Conservation (phyloP, 2,888 invertebrate genomes). For the Aricia artaxerxes region DNA sequence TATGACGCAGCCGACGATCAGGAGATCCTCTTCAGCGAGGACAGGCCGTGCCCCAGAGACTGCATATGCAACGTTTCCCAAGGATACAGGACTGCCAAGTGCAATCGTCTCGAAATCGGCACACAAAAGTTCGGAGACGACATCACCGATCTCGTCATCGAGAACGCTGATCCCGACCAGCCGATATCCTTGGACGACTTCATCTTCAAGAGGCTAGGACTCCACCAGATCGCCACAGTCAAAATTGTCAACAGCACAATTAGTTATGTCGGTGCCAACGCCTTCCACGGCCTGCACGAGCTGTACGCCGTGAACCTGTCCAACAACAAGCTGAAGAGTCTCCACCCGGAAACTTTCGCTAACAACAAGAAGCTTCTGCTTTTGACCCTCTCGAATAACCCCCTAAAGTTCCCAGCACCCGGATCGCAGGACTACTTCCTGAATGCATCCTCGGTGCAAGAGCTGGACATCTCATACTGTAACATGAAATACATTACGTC, state of each 20-base stretch:
- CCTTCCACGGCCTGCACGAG: conserved; percentile 84
- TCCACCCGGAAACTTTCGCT: conserved; percentile 86
- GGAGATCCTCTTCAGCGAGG: conserved; percentile 71
- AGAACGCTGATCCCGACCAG: conserved; percentile 80
- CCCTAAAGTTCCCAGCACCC: conserved; percentile 73
- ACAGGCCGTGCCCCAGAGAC: conserved; percentile 82
- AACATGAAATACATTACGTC: conserved; percentile 83
- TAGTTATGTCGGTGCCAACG: conserved; percentile 82
- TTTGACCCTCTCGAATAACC: conserved; percentile 84
- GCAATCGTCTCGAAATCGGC: conserved; percentile 84
- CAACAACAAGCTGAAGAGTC: conserved; percentile 82
- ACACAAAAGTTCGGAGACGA: conserved; percentile 84
- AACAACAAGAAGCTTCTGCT: conserved; percentile 83
- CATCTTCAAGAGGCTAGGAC: conserved; percentile 82
- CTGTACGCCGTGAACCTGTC: conserved; percentile 86
- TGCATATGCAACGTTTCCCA: conserved; percentile 82
- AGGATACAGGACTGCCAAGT: conserved; percentile 83
- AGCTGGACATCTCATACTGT: conserved; percentile 86
- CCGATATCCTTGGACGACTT: conserved; percentile 82
- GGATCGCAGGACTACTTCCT: conserved; percentile 75
- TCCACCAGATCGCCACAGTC: conserved; percentile 84
- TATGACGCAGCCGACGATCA: conserved; percentile 73
- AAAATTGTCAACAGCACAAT: conserved; percentile 86
- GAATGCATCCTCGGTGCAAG: conserved; percentile 83
- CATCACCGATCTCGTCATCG: conserved; percentile 84